Evolutionary conservation across 2,113 vertebrate species (phyloP).

Genomic region (Dasyurus viverrinus): DNA sequence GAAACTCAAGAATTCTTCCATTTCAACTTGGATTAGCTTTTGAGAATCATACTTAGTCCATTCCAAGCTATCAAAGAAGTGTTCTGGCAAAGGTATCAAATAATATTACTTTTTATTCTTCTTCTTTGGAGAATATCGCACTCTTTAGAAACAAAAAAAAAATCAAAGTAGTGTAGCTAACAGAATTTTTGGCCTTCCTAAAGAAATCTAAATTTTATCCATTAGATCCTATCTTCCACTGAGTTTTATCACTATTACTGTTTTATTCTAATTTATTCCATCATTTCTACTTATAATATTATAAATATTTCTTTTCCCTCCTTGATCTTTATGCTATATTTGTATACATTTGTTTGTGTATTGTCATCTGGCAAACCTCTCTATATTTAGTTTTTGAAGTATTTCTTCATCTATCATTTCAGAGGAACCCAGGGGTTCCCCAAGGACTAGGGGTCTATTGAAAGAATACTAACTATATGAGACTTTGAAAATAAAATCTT

Average conservation of each 20-base stretch:
- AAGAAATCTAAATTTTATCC: neutral
- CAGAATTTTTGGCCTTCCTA: neutral
- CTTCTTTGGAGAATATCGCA: slow-evolving; percentile 9
- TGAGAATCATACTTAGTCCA: neutral
- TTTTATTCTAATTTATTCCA: neutral
- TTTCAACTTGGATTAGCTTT: neutral
- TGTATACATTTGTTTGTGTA: neutral
- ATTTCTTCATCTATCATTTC: neutral
- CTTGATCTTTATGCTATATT: neutral
- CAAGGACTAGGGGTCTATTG: neutral
- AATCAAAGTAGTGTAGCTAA: neutral
- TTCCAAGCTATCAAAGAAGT: neutral
- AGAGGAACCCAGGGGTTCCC: neutral
- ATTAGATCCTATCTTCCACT: neutral
- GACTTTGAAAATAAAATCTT: slow-evolving; percentile 23
- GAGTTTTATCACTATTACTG: neutral
- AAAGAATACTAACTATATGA: neutral
- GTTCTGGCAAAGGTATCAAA: neutral
- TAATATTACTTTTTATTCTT: slow-evolving; percentile 14
- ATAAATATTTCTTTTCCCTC: slow-evolving; percentile 4
- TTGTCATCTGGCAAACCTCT: neutral
- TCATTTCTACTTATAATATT: neutral
- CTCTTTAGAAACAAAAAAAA: neutral
- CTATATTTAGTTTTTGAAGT: neutral
- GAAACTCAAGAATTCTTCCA: neutral